Evolutionary conservation across 2,113 vertebrate species (phyloP), one percentile per base, ranked within the genome.

Genomic region (Spheniscus mendiculus): DNA sequence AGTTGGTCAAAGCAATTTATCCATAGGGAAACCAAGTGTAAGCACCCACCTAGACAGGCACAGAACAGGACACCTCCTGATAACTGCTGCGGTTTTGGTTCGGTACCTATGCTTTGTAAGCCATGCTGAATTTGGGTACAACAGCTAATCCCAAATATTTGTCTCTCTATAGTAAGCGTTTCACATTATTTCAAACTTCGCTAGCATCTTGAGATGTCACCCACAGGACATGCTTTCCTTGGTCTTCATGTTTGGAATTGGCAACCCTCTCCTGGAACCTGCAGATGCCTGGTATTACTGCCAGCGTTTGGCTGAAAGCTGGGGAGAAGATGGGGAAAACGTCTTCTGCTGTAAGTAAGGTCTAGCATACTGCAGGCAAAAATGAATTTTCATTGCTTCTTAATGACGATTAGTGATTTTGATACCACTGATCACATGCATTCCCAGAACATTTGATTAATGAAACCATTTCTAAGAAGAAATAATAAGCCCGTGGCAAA

Each of bases 391-490:
- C 87, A 63, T 78, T 72, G 77, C 83, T 79, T 73, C 77, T 77
- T 92, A 78, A 73, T 95, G 91, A 95, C 4, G 32, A 65, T 95
- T 83, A 85, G 83, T 55, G 87, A 85, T 89, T 96, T 91, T 89
- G 86, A 95, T 95, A 81, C 83, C 84, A 45, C 67, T 53, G 82
- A 83, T 93, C 74, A 63, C 69, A 85, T 20, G 70, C 17, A 34
- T 93, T 96, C 97, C 77, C 87, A 92, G 94, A 92, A 65, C 85
- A 62, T 87, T 79, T 97, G 96, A 98, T 97, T 96, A 97, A 97
- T 79, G 91, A 96, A 50, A 32, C 73, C 86, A n/a, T 86, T 90
- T 95, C 87, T 69, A 85, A 94, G 89, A 86, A 67, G 72, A 91
- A 90, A 92, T 95, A 95, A 95, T 50, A 89, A 94, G 83, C 90